A percentile compares a stretch with the other conserved stretches of the same genome.
phyloP scores from a whole-genome alignment of 2,888 invertebrate species.

The Amphipyra berbera region DNA sequence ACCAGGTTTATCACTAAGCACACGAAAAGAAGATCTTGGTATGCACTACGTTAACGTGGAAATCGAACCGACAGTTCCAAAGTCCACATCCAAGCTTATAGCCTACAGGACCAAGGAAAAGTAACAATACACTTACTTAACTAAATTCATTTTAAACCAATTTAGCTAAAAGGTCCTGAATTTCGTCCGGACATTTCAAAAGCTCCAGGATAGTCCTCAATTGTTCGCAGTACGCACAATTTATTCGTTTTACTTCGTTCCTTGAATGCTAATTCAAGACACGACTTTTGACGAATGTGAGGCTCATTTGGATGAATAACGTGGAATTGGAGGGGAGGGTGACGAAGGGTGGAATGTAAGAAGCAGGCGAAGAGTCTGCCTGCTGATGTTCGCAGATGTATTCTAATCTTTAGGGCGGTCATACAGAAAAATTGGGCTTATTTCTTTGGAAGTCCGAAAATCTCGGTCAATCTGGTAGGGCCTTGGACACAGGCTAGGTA shows the following conservation, averaged over 20 bases:
- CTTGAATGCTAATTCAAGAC: slow-evolving; percentile 49
- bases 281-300: slow-evolving; percentile 35
- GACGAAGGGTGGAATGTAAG: slow-evolving; percentile 17
- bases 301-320: slow-evolving; percentile 30
- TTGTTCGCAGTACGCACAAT: slow-evolving; percentile 48
- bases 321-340: slow-evolving; percentile 6
- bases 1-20: no score
- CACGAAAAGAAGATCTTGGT: no score
- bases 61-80: no score
- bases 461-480: no score
- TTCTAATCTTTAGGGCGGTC: no score
- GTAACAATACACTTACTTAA: slow-evolving; percentile 39
- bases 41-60: no score
- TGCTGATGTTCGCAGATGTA: no score
- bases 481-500: no score
- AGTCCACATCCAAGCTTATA: no score
- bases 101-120: slow-evolving; percentile 1
- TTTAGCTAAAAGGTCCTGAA: slow-evolving; percentile 40
- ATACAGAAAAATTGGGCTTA: no score
- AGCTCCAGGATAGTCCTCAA: slow-evolving; percentile 29
- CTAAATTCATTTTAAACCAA: slow-evolving; percentile 35
- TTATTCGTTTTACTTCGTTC: slow-evolving; percentile 40
- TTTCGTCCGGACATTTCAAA: slow-evolving; percentile 26
- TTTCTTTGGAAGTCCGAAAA: no score
- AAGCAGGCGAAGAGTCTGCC: background rate